Percentiles rank a stretch among this genome's conserved stretches.
phyloP scores from a whole-genome alignment of 2,113 vertebrate species.

The Chaenocephalus aceratus region DNA sequence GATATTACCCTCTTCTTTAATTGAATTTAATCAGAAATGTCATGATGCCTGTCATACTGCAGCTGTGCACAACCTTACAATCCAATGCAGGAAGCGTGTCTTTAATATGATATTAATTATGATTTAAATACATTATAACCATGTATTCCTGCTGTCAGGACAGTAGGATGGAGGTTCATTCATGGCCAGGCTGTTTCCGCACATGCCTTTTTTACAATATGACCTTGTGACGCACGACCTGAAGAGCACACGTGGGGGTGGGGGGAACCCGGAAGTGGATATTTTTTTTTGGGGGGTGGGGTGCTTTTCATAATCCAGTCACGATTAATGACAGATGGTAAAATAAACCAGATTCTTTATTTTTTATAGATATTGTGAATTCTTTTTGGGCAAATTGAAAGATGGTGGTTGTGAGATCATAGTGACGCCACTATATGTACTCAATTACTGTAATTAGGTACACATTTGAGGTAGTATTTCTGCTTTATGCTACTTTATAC shows the following conservation, averaged over 20 bases:
- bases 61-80: too few relatives aligned
- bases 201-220: constrained; percentile 67
- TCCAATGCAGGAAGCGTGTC: too few relatives aligned
- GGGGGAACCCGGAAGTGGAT: constrained; percentile 24
- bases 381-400: neutral
- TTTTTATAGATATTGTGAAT: neutral
- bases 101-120: too few relatives aligned
- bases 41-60: neutral
- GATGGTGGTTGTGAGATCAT: neutral
- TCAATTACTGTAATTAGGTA: too few relatives aligned
- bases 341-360: too few relatives aligned
- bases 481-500: neutral
- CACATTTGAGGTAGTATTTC: neutral
- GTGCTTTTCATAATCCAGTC: neutral
- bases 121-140: too few relatives aligned
- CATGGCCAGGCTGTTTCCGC: constrained; percentile 47
- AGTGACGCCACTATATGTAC: neutral
- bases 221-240: constrained; percentile 86
- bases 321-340: neutral
- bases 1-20: neutral
- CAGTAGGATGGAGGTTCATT: neutral
- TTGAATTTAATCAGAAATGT: neutral
- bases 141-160: neutral
- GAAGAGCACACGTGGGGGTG: constrained; percentile 75
- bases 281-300: neutral